Evolutionary conservation across 2,888 invertebrate species (phyloP), one percentile per base, ranked within the genome.

Genomic region (Synanthedon myopaeformis): DNA sequence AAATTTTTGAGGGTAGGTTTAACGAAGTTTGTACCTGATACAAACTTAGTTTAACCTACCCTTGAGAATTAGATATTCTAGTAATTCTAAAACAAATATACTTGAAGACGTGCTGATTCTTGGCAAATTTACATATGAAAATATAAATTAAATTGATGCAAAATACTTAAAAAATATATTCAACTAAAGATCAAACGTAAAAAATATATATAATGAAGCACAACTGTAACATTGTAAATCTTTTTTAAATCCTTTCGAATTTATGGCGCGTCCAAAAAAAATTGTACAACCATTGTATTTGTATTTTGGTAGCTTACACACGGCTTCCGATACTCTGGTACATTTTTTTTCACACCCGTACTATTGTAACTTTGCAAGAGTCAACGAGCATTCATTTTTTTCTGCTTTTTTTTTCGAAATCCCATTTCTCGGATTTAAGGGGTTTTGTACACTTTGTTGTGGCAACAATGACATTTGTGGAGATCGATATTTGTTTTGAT

Each of bases 391-490:
- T 59, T 70, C 75, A 79, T 79, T 75, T 70, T 64, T 56, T 53
- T 55, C 54, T 42, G 54, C 55, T 62, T 74, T 79, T 82, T 80
- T 75, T 72, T 63, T 55, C 57, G 60, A 81, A 86, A 84, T 82
- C 84, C 81, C 76, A 83, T 86, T 87, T 86, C 78, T 83, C 82
- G 83, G 84, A 82, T 86, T 87, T 83, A 76, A 83, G 81, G 69
- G 87, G 87, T 86, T 85, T 86, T 83, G 75, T 82, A 82, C 77
- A 86, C 82, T 82, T 81, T 87, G 83, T 86, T 87, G 83, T 82
- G 79, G 81, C 82, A 87, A 87, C 85, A 87, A 85, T 82, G 77
- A 78, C 75, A 64, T 73, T 79, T 79, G 77, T 76, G 67, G 69
- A 80, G 76, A 79, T 69, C 67, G 72, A 75, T 83, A 79, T 82